Evolutionary conservation across 2,797 vertebrate species (phyloP).

Genomic region (Calcarius lapponicus): DNA sequence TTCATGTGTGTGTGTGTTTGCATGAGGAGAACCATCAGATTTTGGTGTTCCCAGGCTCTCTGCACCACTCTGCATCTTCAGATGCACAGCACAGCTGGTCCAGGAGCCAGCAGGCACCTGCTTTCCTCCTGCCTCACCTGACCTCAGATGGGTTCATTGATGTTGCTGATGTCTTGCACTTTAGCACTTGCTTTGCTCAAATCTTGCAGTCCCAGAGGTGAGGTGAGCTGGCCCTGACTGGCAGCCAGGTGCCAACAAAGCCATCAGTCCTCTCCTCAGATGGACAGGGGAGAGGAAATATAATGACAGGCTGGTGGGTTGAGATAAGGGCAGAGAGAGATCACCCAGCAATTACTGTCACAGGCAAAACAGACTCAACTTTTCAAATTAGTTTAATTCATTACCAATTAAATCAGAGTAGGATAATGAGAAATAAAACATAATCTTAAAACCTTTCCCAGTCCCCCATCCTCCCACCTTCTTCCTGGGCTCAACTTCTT

Average conservation of each 20-base stretch:
- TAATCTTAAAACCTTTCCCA: background rate
- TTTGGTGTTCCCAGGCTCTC: background rate
- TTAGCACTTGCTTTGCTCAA: background rate
- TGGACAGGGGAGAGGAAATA: background rate
- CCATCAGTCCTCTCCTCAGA: background rate
- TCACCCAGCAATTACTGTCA: background rate
- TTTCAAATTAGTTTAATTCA: background rate
- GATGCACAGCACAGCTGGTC: background rate
- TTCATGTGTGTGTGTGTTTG: background rate
- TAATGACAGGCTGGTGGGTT: background rate
- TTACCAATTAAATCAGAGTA: background rate
- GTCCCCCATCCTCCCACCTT: too few species aligned
- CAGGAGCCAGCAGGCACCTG: background rate
- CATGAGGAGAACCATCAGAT: background rate
- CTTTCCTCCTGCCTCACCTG: background rate
- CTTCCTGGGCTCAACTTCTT: background rate
- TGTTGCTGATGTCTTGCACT: background rate
- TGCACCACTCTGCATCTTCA: background rate
- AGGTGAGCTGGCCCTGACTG: background rate
- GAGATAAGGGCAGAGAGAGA: background rate
- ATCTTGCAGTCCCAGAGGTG: background rate
- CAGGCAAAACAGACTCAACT: background rate
- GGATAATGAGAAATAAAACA: background rate
- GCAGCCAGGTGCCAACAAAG: background rate
- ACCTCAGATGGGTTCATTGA: background rate